phyloP scores from a whole-genome alignment of 2,113 vertebrate genomes.

The Crotalus horridus region DNA sequence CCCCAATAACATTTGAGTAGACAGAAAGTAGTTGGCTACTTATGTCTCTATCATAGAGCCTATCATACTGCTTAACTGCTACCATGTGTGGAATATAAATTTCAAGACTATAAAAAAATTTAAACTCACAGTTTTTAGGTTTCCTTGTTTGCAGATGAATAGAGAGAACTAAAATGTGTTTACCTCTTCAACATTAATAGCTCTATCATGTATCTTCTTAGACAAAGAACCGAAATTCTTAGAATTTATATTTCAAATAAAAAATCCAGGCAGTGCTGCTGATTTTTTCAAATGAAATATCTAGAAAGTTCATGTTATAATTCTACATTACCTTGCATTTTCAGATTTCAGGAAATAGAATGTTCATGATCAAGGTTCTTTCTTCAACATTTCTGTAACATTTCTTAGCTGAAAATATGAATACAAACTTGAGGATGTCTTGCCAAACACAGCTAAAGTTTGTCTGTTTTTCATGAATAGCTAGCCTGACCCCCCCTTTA shows the following conservation, averaged over 20 bases:
- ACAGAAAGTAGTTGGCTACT: too few relatives aligned
- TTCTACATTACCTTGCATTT: background rate
- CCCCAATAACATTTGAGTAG: too few relatives aligned
- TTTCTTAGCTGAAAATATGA: background rate
- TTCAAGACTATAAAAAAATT: background rate
- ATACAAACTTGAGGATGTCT: background rate
- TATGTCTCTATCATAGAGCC: too few relatives aligned
- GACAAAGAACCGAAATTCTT: background rate
- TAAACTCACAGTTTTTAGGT: background rate
- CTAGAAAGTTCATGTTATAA: background rate
- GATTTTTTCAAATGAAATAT: background rate
- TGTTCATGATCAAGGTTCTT: background rate
- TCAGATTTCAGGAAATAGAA: background rate
- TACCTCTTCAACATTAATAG: background rate
- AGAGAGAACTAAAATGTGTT: background rate
- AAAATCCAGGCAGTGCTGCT: conserved; percentile 25
- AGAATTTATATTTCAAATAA: conserved; percentile 40
- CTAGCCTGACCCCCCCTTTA: background rate
- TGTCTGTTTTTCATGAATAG: background rate
- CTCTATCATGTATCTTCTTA: background rate
- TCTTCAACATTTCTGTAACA: background rate
- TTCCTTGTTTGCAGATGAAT: background rate
- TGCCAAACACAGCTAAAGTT: background rate
- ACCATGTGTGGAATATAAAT: background rate
- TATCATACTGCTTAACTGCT: too few relatives aligned